phyloP scores from a whole-genome alignment of 2,113 vertebrate species.

The Sinocyclocheilus maitianheensis region DNA sequence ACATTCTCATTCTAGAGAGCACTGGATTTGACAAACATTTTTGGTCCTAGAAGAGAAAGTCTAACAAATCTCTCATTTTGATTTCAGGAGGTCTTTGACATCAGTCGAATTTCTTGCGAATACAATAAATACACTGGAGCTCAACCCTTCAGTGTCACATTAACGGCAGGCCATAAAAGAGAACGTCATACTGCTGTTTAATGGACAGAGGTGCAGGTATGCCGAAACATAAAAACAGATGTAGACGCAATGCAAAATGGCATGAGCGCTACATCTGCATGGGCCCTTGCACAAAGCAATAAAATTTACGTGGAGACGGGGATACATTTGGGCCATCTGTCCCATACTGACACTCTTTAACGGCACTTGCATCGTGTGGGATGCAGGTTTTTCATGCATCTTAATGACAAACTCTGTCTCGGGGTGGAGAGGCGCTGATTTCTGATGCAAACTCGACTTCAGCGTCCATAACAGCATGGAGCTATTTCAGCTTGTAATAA shows the following conservation, averaged over 20 bases:
- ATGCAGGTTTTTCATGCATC: slow-evolving; percentile 76
- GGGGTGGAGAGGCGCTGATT: slow-evolving; percentile 45
- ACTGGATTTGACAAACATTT: background rate
- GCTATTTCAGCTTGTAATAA: slow-evolving; percentile 5
- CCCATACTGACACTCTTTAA: slow-evolving; percentile 78
- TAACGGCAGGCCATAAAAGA: slow-evolving; percentile 11
- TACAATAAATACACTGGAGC: background rate
- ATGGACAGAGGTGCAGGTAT: slow-evolving; percentile 22
- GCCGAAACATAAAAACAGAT: slow-evolving; percentile 58
- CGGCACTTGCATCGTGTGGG: slow-evolving; percentile 73
- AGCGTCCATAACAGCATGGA: background rate
- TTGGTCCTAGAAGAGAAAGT: background rate
- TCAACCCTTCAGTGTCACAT: background rate
- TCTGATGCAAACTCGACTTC: slow-evolving; percentile 45
- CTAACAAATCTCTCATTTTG: background rate
- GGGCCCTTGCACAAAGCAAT: slow-evolving; percentile 77
- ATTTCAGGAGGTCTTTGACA: background rate
- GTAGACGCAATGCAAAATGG: slow-evolving; percentile 65
- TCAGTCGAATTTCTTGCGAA: background rate
- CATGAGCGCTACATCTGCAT: slow-evolving; percentile 74
- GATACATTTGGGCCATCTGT: slow-evolving; percentile 91
- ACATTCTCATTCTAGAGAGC: too few species aligned
- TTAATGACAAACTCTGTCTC: slow-evolving; percentile 67
- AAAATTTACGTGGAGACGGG: slow-evolving; percentile 89
- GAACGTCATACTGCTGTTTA: slow-evolving; percentile 26